Evolutionary conservation across 2,797 vertebrate genomes (phyloP), one percentile per base, ranked within the genome.

Genomic region (Chrysocyon brachyurus): DNA sequence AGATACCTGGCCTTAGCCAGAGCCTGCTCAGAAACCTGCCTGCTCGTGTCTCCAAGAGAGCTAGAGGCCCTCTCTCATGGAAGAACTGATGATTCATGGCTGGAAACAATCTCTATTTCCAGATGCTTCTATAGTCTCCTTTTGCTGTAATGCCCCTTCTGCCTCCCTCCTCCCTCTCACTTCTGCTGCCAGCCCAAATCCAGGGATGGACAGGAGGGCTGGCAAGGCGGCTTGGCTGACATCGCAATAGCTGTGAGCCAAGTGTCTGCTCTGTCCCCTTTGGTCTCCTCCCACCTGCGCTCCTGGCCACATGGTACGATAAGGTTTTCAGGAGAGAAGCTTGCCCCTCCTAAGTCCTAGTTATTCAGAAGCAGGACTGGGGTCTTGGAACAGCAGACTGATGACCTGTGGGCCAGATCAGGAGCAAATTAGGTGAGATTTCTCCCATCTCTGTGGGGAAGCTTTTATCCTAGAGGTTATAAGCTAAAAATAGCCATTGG

Each of bases 401-500:
- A 22, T 87, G 66, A 66, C 28, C 46, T 72, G 17, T 26, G n/a
- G 14, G 16, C 57, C 40, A 73, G 24, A 52, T 11, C 40, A 17
- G 68, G 26, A 87, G 61, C 36, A 87, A 82, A 95, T 63, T 5
- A 72, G 68, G 6, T n/a, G 21, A 12, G n/a, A 66, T 89, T 61
- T 92, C 36, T 73, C 54, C 57, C 63, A 89, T 22, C 68, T 87
- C 36, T 15, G 0, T 9, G 61, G 70, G 77, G 63, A 87, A 88
- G 22, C 1, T 72, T 90, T 89, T 22, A 22, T 82, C 40, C 56
- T 57, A 77, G 22, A 93, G 26, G 40, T 75, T 26, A 85, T 54
- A 85, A 94, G 63, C n/a, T 81, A 16, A 73, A 92, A 56, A 87
- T 24, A 90, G 52, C 66, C 40, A 84, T 75, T 31, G 54, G 59